Conservation (phyloP, 2,888 invertebrate species). For the Acanthococcus lagerstroemiae region DNA sequence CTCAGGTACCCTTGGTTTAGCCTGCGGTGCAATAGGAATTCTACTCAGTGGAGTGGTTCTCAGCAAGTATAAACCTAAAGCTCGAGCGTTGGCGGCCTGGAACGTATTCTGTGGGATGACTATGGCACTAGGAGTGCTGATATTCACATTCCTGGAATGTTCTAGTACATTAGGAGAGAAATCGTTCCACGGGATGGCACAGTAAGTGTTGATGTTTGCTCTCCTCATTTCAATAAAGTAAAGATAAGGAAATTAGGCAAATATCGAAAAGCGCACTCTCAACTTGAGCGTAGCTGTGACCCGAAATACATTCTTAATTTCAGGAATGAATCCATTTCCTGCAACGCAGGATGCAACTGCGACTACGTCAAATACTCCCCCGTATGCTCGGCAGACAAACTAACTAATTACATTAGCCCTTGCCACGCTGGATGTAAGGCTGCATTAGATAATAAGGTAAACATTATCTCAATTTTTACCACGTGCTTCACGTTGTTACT, state of each 20-base stretch:
- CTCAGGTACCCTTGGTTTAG: conserved; percentile 7
- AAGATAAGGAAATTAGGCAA: too few species aligned
- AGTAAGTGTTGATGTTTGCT: background rate
- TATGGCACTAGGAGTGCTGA: conserved; percentile 53
- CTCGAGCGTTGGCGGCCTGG: conserved; percentile 57
- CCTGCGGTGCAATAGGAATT: conserved; percentile 44
- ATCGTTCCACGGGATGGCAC: background rate
- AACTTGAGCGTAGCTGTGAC: too few species aligned
- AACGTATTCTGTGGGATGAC: conserved; percentile 55
- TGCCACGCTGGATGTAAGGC: conserved; percentile 65
- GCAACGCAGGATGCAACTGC: conserved; percentile 57
- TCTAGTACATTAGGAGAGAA: conserved; percentile 44
- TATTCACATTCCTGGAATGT: conserved; percentile 58
- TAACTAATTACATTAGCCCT: conserved; percentile 58
- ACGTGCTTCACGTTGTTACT: too few species aligned
- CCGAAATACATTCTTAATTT: too few species aligned
- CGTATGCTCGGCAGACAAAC: conserved; percentile 47
- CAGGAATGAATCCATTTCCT: conserved; percentile 38
- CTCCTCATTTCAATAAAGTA: too few species aligned
- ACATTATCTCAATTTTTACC: too few species aligned
- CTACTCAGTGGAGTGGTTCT: conserved; percentile 57
- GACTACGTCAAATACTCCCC: conserved; percentile 63
- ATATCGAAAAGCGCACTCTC: too few species aligned
- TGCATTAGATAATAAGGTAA: background rate
- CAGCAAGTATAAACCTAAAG: conserved; percentile 55